These are phyloP conservation scores for Scolopax rusticola DNA, from an alignment of 2,797 vertebrate genomes.

Conservation along the genomic window DNA sequence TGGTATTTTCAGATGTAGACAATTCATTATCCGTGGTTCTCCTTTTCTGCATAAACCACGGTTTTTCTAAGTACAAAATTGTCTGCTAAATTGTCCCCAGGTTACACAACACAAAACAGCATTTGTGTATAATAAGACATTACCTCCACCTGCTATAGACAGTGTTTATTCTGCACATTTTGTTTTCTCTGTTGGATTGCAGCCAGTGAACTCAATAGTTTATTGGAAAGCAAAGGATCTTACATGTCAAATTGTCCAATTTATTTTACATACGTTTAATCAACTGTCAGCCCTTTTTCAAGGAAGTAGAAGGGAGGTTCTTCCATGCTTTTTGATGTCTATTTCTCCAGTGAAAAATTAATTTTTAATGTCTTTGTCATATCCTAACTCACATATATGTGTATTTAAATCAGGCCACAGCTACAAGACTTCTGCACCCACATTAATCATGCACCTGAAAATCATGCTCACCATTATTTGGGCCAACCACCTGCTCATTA, in stretches of 20 bases:
- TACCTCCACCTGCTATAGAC: constrained; percentile 60
- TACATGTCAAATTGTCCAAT: constrained; percentile 35
- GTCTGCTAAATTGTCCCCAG: constrained; percentile 62
- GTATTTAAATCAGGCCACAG: neutral
- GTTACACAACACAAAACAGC: constrained; percentile 58
- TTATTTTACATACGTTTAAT: constrained; percentile 28
- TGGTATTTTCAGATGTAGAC: constrained; percentile 73
- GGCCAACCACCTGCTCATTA: neutral
- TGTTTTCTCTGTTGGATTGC: constrained; percentile 17
- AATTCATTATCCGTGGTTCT: constrained; percentile 70
- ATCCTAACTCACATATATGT: neutral
- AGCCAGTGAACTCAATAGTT: constrained; percentile 23
- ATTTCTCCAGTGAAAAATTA: neutral
- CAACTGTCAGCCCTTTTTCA: constrained; percentile 2
- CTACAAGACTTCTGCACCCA: neutral
- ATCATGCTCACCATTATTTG: neutral
- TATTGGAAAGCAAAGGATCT: constrained; percentile 27
- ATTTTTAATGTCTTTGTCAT: neutral
- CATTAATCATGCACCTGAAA: neutral
- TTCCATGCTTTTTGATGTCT: neutral
- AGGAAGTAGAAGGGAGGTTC: neutral
- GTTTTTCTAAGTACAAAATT: constrained; percentile 61
- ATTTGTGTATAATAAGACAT: constrained; percentile 46
- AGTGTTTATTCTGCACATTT: constrained; percentile 53
- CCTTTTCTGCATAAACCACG: constrained; percentile 60